Conservation (phyloP, 2,113 vertebrate genomes). For the Agelaius phoeniceus region DNA sequence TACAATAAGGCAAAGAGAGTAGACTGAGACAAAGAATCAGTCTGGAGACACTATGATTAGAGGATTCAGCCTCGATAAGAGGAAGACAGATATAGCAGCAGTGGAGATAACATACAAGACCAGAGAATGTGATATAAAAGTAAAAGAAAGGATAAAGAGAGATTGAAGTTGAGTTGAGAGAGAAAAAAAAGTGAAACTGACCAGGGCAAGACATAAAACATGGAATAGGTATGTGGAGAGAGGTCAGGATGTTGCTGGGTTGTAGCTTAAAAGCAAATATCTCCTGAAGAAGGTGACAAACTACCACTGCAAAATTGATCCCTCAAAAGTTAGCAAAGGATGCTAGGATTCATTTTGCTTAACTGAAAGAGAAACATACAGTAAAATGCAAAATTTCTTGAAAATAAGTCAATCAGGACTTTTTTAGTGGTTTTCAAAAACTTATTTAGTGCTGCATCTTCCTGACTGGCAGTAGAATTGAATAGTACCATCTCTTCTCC, state of each 20-base stretch:
- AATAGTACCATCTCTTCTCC: not conserved
- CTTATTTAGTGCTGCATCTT: not conserved
- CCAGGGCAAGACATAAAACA: not conserved
- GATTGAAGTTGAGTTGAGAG: not conserved
- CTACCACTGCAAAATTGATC: not conserved
- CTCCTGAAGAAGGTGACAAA: not conserved
- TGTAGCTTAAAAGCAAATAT: not conserved
- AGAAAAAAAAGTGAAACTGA: not conserved
- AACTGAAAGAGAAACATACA: not conserved
- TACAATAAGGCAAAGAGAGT: not conserved
- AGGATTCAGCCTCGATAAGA: not conserved
- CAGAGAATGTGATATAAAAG: not conserved
- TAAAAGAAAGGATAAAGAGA: not conserved
- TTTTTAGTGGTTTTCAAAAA: not conserved
- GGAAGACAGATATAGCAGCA: not conserved
- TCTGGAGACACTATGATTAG: not conserved
- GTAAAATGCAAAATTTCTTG: not conserved
- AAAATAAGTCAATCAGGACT: not conserved
- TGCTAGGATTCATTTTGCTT: not conserved
- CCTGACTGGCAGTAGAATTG: not conserved
- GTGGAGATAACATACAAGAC: not conserved
- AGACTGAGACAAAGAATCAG: slow-evolving; percentile 9
- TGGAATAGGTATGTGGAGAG: not conserved
- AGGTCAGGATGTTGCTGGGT: not conserved
- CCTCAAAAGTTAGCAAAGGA: not conserved